These are phyloP conservation scores for Gallinago solitaria DNA, from an alignment of 2,797 vertebrate species.

Conservation along the genomic window DNA sequence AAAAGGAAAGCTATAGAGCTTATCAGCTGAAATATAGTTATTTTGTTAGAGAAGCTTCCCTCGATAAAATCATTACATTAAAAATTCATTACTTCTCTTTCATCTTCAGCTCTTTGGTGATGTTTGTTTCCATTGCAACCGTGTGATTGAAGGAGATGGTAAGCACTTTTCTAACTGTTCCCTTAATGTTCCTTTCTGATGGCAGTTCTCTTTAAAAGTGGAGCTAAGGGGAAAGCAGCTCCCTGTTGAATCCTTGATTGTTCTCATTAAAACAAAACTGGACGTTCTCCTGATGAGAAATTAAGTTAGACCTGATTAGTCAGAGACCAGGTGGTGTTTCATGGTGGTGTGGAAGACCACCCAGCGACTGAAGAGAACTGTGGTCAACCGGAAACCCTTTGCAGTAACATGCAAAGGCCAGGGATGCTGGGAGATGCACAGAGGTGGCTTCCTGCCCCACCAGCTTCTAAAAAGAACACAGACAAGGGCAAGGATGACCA, in stretches of 20 bases:
- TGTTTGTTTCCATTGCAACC: constrained; percentile 97
- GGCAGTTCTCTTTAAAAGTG: background rate
- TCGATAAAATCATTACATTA: background rate
- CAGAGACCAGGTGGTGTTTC: background rate
- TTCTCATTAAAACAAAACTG: background rate
- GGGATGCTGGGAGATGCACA: background rate
- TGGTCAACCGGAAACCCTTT: background rate
- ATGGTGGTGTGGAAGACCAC: background rate
- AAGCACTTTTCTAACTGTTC: constrained; percentile 53
- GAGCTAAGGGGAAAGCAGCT: background rate
- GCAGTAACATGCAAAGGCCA: background rate
- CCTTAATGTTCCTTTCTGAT: background rate
- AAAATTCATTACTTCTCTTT: background rate
- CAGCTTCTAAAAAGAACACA: background rate
- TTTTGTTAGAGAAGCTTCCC: background rate
- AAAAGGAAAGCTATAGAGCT: background rate
- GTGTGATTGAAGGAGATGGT: constrained; percentile 97
- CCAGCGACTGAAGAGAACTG: background rate
- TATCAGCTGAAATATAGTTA: background rate
- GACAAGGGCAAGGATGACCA: background rate
- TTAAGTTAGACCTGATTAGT: background rate
- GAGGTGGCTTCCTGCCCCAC: background rate
- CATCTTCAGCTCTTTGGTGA: constrained; percentile 91
- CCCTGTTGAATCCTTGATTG: background rate
- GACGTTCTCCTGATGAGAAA: background rate